These are phyloP conservation scores for Chaenogobius annularis DNA, from an alignment of 2,113 vertebrate species.

Conservation along the genomic window DNA sequence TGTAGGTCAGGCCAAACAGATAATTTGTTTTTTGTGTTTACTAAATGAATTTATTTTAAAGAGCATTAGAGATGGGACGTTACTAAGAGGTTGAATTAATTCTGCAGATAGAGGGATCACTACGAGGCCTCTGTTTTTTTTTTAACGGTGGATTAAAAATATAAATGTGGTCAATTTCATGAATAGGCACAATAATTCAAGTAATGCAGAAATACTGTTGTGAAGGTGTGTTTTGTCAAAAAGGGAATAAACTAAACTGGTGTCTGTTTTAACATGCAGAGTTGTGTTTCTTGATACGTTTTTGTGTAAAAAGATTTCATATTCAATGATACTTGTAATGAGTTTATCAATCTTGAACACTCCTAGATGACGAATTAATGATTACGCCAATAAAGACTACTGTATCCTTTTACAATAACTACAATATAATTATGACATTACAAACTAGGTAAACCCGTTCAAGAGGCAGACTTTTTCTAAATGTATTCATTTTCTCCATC, in stretches of 20 bases:
- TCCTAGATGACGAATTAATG: no score
- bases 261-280: background rate
- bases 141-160: background rate
- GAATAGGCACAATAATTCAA: background rate
- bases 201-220: background rate
- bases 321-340: no score
- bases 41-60: background rate
- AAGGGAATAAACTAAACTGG: background rate
- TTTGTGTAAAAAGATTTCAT: no score
- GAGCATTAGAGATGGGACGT: background rate
- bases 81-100: background rate
- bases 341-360: no score
- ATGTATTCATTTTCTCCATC: no score
- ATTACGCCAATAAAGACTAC: no score
- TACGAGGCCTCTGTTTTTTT: background rate
- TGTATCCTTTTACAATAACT: no score
- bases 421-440: no score
- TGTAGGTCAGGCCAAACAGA: background rate
- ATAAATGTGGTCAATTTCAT: background rate
- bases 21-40: background rate
- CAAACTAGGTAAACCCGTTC: no score
- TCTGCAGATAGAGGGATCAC: background rate
- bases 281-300: no score
- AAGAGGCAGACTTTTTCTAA: no score
- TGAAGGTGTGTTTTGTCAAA: background rate